A percentile compares a stretch with the other conserved stretches of the same genome.
Conservation (phyloP, 2,888 invertebrate genomes). For the Rhopalosiphum nymphaeae region DNA sequence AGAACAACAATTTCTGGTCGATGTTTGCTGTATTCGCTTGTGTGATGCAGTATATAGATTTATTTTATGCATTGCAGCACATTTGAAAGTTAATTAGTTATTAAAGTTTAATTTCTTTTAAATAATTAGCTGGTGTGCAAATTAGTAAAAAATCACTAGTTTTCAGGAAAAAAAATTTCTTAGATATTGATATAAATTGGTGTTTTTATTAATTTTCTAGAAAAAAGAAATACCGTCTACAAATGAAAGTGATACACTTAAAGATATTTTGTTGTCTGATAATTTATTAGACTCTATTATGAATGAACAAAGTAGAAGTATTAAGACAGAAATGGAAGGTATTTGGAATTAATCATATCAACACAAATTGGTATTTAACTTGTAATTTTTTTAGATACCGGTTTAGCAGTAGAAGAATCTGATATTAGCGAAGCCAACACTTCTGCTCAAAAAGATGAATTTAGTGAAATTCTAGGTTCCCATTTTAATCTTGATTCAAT, state of each 20-base stretch:
- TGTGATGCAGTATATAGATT: neutral
- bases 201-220: conserved; percentile 41
- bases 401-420: conserved; percentile 59
- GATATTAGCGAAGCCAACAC: conserved; percentile 28
- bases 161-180: neutral
- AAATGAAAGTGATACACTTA: conserved; percentile 73
- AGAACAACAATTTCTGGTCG: neutral
- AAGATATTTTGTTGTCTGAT: conserved; percentile 77
- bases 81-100: no score
- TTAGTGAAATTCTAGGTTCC: conserved; percentile 78
- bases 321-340: conserved; percentile 68
- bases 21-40: neutral
- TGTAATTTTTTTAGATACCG: conserved; percentile 28
- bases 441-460: conserved; percentile 75
- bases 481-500: conserved; percentile 83
- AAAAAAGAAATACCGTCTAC: conserved; percentile 68
- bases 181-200: neutral
- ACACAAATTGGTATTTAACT: neutral
- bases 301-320: conserved; percentile 74
- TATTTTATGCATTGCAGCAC: no score
- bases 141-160: no score
- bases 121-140: no score
- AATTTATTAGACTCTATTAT: conserved; percentile 79
- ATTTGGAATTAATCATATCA: neutral
- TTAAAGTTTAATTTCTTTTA: no score